These are phyloP conservation scores for Poeciliopsis prolifica DNA, from an alignment of 2,113 vertebrate genomes.

Conservation along the genomic window DNA sequence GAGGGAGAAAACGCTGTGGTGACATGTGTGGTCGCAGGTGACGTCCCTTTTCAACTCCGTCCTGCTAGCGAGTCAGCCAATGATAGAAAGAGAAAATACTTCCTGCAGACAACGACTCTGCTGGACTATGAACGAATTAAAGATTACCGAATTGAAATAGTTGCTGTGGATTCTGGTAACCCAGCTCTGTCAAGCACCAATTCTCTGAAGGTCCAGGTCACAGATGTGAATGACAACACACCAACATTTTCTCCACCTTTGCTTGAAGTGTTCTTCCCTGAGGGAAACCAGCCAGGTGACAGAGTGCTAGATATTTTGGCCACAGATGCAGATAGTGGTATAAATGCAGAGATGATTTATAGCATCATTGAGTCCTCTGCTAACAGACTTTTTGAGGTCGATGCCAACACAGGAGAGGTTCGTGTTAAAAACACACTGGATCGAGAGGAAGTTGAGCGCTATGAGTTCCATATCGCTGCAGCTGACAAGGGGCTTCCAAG, in stretches of 20 bases:
- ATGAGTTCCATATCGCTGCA: conserved; percentile 89
- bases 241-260: conserved; percentile 87
- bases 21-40: conserved; percentile 94
- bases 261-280: conserved; percentile 88
- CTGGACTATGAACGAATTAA: conserved; percentile 92
- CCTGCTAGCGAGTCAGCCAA: conserved; percentile 91
- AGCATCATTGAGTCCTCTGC: conserved; percentile 83
- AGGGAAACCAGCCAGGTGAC: conserved; percentile 91
- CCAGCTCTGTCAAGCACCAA: conserved; percentile 97
- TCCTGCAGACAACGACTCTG: conserved; percentile 92
- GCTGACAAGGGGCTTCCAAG: conserved; percentile 92
- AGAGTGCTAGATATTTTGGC: conserved; percentile 87
- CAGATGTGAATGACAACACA: conserved; percentile 93
- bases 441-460: conserved; percentile 88
- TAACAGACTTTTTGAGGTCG: conserved; percentile 87
- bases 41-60: conserved; percentile 93
- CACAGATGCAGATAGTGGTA: conserved; percentile 90
- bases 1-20: conserved; percentile 96
- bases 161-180: conserved; percentile 95
- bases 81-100: conserved; percentile 96
- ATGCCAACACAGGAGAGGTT: conserved; percentile 86
- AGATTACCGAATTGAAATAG: conserved; percentile 94
- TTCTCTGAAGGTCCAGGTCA: conserved; percentile 94
- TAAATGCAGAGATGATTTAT: conserved; percentile 90
- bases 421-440: conserved; percentile 89